phyloP scores from a whole-genome alignment of 2,888 invertebrate species.

The Euplagia quadripunctaria region DNA sequence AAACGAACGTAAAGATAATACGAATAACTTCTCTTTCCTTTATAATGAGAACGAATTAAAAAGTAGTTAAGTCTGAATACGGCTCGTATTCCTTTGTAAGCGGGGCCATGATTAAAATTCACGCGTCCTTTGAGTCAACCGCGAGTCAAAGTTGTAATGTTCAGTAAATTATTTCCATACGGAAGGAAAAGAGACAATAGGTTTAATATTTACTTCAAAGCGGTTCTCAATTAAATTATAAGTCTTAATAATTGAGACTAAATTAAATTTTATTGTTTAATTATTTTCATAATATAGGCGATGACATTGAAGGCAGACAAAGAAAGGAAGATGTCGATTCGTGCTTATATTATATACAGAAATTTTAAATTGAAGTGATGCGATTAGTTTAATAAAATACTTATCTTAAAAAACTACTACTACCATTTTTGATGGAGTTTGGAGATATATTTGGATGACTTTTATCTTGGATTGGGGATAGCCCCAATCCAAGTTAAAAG shows the following conservation, averaged over 20 bases:
- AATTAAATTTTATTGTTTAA: not conserved
- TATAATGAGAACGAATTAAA: constrained; percentile 20
- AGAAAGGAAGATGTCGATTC: too few species aligned
- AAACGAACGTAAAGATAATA: constrained; percentile 19
- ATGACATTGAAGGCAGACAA: too few species aligned
- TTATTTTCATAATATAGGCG: not conserved
- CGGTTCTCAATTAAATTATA: not conserved
- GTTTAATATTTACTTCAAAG: constrained; percentile 3
- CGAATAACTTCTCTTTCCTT: constrained; percentile 14
- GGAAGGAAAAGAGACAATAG: constrained; percentile 17
- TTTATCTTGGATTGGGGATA: too few species aligned
- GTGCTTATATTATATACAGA: too few species aligned
- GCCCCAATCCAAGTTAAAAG: too few species aligned
- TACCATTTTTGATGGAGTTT: too few species aligned
- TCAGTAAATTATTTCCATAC: constrained; percentile 14
- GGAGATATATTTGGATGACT: too few species aligned
- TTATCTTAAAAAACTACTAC: too few species aligned
- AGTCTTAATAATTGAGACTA: not conserved
- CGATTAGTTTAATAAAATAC: too few species aligned
- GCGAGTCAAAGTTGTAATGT: constrained; percentile 8
- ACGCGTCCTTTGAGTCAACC: constrained; percentile 14
- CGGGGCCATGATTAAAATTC: constrained; percentile 17
- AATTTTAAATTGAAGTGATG: too few species aligned
- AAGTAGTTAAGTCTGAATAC: constrained; percentile 20
- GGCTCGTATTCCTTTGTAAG: constrained; percentile 7